Percentiles rank a stretch among this genome's conserved stretches.
Conservation (phyloP, 2,113 vertebrate species). For the Hydrolagus affinis region DNA sequence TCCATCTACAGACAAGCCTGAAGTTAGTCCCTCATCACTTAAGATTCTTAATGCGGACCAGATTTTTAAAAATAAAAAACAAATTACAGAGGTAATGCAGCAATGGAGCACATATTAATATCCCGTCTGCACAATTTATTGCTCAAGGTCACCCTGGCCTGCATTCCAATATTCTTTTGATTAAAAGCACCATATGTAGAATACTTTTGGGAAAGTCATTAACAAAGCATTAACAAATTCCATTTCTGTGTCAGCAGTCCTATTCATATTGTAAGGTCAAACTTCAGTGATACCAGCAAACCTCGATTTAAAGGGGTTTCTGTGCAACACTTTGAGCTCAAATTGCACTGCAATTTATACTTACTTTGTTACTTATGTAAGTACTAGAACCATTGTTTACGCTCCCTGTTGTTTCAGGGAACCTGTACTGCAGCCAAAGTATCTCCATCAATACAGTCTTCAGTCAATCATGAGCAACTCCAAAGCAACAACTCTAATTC, state of each 20-base stretch:
- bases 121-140: neutral
- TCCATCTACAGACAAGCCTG: no score
- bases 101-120: neutral
- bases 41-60: neutral
- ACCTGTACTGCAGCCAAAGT: no score
- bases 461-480: no score
- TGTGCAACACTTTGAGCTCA: no score
- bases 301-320: no score
- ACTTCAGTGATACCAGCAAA: neutral
- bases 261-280: neutral
- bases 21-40: neutral
- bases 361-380: no score
- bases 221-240: constrained; percentile 22
- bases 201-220: neutral
- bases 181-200: neutral
- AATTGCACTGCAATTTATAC: no score
- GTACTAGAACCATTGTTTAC: no score
- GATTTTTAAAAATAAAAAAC: neutral
- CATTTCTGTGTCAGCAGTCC: neutral
- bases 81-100: neutral
- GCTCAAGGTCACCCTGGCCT: neutral
- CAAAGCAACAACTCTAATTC: no score
- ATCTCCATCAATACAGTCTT: no score
- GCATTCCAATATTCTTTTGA: constrained; percentile 2
- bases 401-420: no score